These are phyloP conservation scores for Salminus brasiliensis DNA, from an alignment of 2,113 vertebrate species.

Conservation along the genomic window DNA sequence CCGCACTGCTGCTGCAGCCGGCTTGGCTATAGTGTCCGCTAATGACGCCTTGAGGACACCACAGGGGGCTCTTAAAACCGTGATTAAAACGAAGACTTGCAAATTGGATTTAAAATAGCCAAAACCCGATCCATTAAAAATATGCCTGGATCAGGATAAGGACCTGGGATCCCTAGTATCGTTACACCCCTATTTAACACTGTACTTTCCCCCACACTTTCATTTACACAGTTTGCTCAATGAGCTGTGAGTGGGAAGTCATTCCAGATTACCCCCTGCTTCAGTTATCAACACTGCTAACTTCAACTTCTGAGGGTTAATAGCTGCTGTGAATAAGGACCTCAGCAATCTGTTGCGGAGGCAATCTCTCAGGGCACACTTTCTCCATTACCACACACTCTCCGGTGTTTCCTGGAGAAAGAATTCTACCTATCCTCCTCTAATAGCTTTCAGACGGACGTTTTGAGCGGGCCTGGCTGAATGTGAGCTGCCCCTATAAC, in stretches of 20 bases:
- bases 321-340: background rate
- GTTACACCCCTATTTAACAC: no score
- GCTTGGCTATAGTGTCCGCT: no score
- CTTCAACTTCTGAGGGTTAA: constrained; percentile 2
- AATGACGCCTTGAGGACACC: no score
- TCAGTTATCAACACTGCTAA: background rate
- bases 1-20: no score
- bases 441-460: constrained; percentile 9
- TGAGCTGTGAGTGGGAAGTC: background rate
- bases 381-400: constrained; percentile 24
- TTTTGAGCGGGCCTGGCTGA: constrained; percentile 29
- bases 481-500: constrained; percentile 5
- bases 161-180: no score
- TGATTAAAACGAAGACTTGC: no score
- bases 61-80: no score
- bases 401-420: background rate
- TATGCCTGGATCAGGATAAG: no score
- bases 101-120: no score
- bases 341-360: constrained; percentile 23
- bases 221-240: background rate
- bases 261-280: background rate
- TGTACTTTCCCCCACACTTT: no score
- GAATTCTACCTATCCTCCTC: background rate
- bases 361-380: constrained; percentile 11
- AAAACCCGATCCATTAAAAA: no score